Base-by-base conservation (phyloP, 2,888 invertebrate species). In the Apodemia duryi region DNA sequence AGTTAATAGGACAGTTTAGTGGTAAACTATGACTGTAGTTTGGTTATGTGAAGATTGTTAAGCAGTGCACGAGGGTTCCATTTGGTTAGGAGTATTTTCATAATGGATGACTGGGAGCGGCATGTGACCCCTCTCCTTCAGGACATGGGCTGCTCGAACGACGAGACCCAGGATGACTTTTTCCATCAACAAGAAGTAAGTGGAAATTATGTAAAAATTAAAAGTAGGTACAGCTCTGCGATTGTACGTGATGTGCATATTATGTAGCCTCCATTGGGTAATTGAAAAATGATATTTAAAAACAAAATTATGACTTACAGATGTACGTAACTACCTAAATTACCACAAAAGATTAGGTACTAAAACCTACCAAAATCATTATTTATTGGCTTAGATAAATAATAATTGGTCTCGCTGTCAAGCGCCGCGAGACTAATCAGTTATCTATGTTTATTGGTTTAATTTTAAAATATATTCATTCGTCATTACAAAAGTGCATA, bases 81-180 rank as follows among this genome's bases (percentile, higher is more conserved):
- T 46, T 46, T 46, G 28, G 54, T 54, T 54, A 70, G 67, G 70
- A 70, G 70, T 66, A 68, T 65, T 70, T 70, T 79, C 77, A 86
- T 81, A 80, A 91, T 92, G 92, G 93, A 93, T 86, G 93, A 93
- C 82, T 93, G 93, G 93, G 93, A 93, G 83, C 89, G 93, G 74
- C 93, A 93, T 78, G 93, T 93, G 70, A 92, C 93, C 67, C 93
- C 93, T 62, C 90, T 93, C 68, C 86, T 93, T 70, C 93, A 93
- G 80, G 93, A 93, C 77, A 93, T 93, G 91, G 92, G 91, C 75
- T 92, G 92, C 78, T 81, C 91, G 70, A 88, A 84, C 74, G 91
- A 91, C 78, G 93, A 92, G 73, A 88, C 89, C 72, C 93, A 93
- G 76, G 92, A 92, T 73, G 93, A 93, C 83, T 93, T 92, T 85